These are phyloP conservation scores for Poecile atricapillus DNA, from an alignment of 2,113 vertebrate species.

Conservation along the genomic window DNA sequence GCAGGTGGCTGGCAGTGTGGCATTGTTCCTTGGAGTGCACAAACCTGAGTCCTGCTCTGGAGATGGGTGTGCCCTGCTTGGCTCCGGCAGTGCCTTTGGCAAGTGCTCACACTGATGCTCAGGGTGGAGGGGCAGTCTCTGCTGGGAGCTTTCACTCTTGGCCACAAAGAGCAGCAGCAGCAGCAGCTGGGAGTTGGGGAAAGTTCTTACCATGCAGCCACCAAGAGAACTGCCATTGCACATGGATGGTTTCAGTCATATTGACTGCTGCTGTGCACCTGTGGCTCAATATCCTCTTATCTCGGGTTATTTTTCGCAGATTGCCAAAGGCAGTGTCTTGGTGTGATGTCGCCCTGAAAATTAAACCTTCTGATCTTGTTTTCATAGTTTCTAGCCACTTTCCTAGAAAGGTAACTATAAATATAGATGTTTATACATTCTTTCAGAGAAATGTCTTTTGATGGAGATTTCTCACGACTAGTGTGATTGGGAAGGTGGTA, in stretches of 20 bases:
- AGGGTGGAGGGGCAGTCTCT: not conserved
- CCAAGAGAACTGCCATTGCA: not conserved
- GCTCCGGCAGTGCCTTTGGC: not conserved
- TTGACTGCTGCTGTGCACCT: not conserved
- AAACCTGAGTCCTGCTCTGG: not conserved
- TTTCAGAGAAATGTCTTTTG: no score
- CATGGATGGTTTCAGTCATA: not conserved
- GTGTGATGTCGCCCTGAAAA: not conserved
- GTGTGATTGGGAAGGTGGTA: no score
- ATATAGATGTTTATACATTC: no score
- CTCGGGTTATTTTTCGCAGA: not conserved
- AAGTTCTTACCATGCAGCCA: not conserved
- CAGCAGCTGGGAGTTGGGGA: not conserved
- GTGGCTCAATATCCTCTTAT: fast-evolving
- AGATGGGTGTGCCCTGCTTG: fast-evolving
- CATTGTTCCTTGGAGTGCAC: not conserved
- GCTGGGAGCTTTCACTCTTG: not conserved
- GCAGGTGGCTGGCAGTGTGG: not conserved
- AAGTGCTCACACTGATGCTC: fast-evolving
- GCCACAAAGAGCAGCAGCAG: not conserved
- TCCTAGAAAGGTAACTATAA: no score
- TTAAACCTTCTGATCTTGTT: no score
- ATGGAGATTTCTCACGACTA: no score
- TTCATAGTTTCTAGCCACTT: no score
- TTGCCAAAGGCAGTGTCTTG: not conserved